Evolutionary conservation across 2,113 vertebrate species (phyloP).

Genomic region (Aegypius monachus): DNA sequence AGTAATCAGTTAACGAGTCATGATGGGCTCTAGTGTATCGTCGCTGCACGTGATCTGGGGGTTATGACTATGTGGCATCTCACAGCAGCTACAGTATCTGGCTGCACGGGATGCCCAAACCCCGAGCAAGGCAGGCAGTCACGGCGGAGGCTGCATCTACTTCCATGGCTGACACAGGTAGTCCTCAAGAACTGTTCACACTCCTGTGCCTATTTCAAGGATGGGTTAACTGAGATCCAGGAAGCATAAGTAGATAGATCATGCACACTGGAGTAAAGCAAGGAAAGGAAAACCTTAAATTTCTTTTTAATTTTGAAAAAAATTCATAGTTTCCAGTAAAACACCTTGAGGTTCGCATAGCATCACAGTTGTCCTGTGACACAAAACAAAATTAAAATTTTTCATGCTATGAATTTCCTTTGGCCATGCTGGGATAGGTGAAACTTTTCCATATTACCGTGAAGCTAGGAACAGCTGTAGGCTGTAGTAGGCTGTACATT

Average conservation of each 20-base stretch:
- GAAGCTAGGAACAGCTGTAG: background rate
- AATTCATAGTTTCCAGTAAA: background rate
- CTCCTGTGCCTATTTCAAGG: background rate
- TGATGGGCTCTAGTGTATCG: background rate
- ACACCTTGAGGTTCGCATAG: background rate
- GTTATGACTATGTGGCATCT: background rate
- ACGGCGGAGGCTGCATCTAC: rapidly evolving
- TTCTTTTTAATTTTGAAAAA: background rate
- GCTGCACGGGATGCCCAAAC: background rate
- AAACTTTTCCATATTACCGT: background rate
- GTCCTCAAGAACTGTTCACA: background rate
- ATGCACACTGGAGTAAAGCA: background rate
- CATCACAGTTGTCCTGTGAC: background rate
- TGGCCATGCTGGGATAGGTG: background rate
- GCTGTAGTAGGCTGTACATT: background rate
- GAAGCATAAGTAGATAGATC: background rate
- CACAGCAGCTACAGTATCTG: background rate
- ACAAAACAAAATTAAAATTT: background rate
- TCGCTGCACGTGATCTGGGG: background rate
- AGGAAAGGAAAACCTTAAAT: background rate
- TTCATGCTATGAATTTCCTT: background rate
- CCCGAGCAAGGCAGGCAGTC: background rate
- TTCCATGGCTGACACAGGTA: background rate
- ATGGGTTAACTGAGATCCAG: background rate
- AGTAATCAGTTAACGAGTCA: background rate